A percentile compares a stretch with the other conserved stretches of the same genome.
These are phyloP conservation scores for Anableps anableps DNA, from an alignment of 2,797 vertebrate species.

Conservation along the genomic window DNA sequence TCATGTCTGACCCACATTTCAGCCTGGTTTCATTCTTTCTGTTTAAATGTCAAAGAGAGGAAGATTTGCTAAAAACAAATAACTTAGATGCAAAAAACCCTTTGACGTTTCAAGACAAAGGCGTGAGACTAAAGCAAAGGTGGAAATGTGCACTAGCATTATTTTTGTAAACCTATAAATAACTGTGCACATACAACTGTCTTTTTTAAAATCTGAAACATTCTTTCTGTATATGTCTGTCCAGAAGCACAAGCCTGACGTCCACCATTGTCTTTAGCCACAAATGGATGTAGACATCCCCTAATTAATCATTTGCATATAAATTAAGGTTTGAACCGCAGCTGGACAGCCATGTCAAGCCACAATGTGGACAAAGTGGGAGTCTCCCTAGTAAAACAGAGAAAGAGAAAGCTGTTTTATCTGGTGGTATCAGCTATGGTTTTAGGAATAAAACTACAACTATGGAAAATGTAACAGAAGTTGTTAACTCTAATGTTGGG, in stretches of 20 bases:
- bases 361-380: not conserved
- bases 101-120: not conserved
- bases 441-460: not conserved
- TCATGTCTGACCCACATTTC: too few species aligned
- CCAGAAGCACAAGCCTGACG: not conserved
- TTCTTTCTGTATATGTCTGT: not conserved
- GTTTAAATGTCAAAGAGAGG: not conserved
- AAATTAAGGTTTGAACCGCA: constrained; percentile 4
- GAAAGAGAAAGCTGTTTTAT: constrained; percentile 6
- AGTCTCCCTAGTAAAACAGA: not conserved
- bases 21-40: not conserved
- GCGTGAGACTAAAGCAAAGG: not conserved
- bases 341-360: not conserved
- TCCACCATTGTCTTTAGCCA: constrained; percentile 3
- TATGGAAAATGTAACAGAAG: not conserved
- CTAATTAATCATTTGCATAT: constrained; percentile 16
- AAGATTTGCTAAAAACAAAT: not conserved
- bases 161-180: not conserved
- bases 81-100: not conserved
- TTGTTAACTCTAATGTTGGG: not conserved
- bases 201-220: not conserved
- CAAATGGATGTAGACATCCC: constrained; percentile 10
- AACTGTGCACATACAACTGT: not conserved
- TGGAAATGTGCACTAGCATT: not conserved
- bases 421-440: not conserved